Evolutionary conservation across 2,797 vertebrate species (phyloP).

Genomic region (Emydoidea blandingii): DNA sequence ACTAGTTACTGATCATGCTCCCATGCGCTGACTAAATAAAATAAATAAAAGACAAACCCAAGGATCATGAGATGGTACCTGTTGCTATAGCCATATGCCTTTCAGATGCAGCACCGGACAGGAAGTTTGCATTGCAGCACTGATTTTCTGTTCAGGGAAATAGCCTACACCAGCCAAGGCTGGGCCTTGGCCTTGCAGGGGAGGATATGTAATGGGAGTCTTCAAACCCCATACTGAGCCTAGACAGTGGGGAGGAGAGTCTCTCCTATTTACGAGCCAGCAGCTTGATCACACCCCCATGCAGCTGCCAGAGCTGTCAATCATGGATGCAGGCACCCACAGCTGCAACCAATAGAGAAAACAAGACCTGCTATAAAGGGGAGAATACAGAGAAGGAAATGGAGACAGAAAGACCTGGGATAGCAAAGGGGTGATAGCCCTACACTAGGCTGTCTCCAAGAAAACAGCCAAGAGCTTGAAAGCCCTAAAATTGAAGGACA

Average conservation of each 20-base stretch:
- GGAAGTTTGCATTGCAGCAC: not conserved
- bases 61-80: not conserved
- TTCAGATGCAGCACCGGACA: not conserved
- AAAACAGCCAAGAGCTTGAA: not conserved
- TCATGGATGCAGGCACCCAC: not conserved
- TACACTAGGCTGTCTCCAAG: not conserved
- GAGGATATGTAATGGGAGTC: not conserved
- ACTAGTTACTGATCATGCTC: not conserved
- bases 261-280: not conserved
- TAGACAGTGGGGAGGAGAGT: not conserved
- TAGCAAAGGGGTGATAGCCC: not conserved
- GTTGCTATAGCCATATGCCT: not conserved
- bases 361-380: not conserved
- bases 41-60: not conserved
- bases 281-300: not conserved
- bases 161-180: not conserved
- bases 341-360: not conserved
- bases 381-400: not conserved
- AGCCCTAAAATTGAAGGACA: not conserved
- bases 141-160: not conserved
- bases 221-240: not conserved
- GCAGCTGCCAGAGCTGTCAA: not conserved
- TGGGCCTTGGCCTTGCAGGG: not conserved
- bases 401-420: not conserved
- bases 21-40: too few relatives aligned